Evolutionary conservation across 2,888 invertebrate species (phyloP).

Genomic region (Pyrrhia umbra): DNA sequence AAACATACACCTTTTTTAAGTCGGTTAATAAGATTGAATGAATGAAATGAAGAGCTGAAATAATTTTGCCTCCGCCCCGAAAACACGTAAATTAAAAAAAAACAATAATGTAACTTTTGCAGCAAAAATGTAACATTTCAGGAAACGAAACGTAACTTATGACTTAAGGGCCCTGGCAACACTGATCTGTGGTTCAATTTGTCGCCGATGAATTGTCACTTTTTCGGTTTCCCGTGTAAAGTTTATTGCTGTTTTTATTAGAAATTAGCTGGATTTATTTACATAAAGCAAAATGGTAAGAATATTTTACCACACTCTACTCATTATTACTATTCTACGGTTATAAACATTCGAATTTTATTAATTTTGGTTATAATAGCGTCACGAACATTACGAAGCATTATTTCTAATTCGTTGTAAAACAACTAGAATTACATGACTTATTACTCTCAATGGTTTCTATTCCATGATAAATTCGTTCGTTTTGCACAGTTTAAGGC

Average conservation of each 20-base stretch:
- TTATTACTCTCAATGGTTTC: background rate
- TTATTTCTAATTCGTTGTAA: constrained; percentile 59
- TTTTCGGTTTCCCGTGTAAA: constrained; percentile 75
- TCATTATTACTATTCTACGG: background rate
- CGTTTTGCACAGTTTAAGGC: background rate
- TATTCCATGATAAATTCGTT: background rate
- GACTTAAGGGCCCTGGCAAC: no score
- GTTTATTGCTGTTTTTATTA: constrained; percentile 61
- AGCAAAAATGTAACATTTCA: no score
- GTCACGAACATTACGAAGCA: constrained; percentile 78
- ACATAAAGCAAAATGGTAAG: constrained; percentile 75
- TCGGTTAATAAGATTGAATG: no score
- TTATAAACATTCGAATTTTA: background rate
- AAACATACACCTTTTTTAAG: no score
- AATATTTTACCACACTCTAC: constrained; percentile 23
- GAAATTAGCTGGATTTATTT: constrained; percentile 56
- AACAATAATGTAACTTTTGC: no score
- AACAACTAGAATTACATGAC: constrained; percentile 4
- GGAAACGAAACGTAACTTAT: no score
- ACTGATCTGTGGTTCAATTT: constrained; percentile 22
- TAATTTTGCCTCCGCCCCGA: no score
- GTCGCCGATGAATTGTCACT: constrained; percentile 84
- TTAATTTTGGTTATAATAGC: constrained; percentile 70
- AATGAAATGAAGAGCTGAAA: no score
- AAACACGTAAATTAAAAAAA: no score